Base-by-base conservation (phyloP, 1,140 invertebrate species). In the Acromyrmex heyeri region DNA sequence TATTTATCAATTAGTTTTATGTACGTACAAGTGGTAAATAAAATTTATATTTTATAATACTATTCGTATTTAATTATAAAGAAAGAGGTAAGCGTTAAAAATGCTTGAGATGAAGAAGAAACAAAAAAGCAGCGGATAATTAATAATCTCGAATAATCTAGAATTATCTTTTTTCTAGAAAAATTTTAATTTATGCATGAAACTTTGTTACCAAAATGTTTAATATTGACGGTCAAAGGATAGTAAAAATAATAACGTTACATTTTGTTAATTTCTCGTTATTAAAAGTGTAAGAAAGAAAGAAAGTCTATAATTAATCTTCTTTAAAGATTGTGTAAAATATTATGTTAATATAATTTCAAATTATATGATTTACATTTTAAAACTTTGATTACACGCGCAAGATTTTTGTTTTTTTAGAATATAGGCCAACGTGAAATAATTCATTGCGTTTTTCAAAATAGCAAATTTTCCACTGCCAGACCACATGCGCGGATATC, bases 371-470 rank as follows among this genome's bases (percentile, higher is more conserved):
- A 44, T 24, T 14, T 82, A 16, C 3, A 59, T 59, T 44, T 44
- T 34, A 10, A 72, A 82, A 82, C 12, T 55, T 55, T 21, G 12
- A 8, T 38, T 8, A 30, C n/a, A 21, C n/a, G 34, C 30, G 34
- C 30, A 10, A 8, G 5, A 16, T 21, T 30, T 30, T 30, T 30
- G 1, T 24, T 24, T 30, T 30, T 30, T 30, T 8, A 59, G 50
- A 73, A 73, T 82, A 61, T 61, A 61, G 79, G 34, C 24, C 79
- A 82, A 18, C 30, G 64, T 18, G 30, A 82, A 82, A 82, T 82
- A 61, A 73, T 82, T 82, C 27, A 82, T 48, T 14, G 79, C 24
- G 79, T 59, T 50, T 82, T 73, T 55, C 27, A 61, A 82, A 82
- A 73, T 38, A 48, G 12, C 55, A 0, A 38, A 55, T 55, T 57